A percentile compares a stretch with the other conserved stretches of the same genome.
Evolutionary conservation across 2,888 invertebrate genomes (phyloP).

Genomic region (Drosophila yooni): DNA sequence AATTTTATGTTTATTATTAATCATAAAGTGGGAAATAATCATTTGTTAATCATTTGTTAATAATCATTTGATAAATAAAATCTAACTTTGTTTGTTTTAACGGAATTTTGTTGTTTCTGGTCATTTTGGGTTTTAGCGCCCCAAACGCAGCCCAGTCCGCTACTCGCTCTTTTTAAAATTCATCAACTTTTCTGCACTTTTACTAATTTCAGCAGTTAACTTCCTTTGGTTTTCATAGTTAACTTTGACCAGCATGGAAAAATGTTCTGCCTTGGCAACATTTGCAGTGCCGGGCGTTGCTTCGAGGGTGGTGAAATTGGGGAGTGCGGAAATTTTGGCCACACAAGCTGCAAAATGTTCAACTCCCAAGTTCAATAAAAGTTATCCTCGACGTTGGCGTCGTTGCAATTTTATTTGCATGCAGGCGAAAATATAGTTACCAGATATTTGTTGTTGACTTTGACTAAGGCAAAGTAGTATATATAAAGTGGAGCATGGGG

Average conservation of each 20-base stretch:
- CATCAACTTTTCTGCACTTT: slow-evolving; percentile 83
- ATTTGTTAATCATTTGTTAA: background rate
- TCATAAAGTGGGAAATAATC: background rate
- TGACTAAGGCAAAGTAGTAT: slow-evolving; percentile 34
- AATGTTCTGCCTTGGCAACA: slow-evolving; percentile 77
- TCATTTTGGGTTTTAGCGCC: slow-evolving; percentile 1
- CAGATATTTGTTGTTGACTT: slow-evolving; percentile 47
- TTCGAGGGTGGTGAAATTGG: background rate
- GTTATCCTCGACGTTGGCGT: slow-evolving; percentile 63
- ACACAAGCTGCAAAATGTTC: slow-evolving; percentile 50
- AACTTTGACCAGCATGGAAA: slow-evolving; percentile 82
- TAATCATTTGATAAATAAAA: background rate
- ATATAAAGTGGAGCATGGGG: slow-evolving; percentile 25
- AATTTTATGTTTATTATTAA: background rate
- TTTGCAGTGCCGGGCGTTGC: slow-evolving; percentile 41
- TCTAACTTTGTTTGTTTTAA: background rate
- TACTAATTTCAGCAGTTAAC: slow-evolving; percentile 84
- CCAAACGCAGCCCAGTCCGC: slow-evolving; percentile 35
- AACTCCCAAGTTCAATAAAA: slow-evolving; percentile 81
- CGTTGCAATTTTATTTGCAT: slow-evolving; percentile 77
- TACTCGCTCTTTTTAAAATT: slow-evolving; percentile 63
- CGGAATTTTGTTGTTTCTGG: background rate
- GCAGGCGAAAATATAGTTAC: slow-evolving; percentile 75
- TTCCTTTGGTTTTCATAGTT: slow-evolving; percentile 84
- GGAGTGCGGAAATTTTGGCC: slow-evolving; percentile 2